These are phyloP conservation scores for Rhipidura dahli DNA, from an alignment of 2,113 vertebrate genomes.

Conservation along the genomic window DNA sequence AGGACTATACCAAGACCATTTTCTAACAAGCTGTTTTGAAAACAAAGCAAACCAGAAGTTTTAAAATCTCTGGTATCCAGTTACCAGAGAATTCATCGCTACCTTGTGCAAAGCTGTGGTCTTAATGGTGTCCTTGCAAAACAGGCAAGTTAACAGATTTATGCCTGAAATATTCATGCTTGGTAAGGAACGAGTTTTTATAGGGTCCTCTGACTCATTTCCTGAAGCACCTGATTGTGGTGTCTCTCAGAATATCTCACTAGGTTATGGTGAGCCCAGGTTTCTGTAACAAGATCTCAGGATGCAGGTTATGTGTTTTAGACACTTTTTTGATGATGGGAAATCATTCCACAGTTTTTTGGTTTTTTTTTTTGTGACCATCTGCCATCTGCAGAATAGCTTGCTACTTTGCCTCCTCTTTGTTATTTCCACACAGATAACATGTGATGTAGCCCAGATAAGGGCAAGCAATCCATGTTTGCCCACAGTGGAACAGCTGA, in stretches of 20 bases:
- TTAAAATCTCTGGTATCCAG: background rate
- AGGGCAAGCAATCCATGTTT: background rate
- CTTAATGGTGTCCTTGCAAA: background rate
- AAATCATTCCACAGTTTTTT: background rate
- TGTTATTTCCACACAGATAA: background rate
- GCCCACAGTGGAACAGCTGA: background rate
- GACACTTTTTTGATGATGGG: background rate
- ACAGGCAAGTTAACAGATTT: background rate
- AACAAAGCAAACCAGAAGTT: background rate
- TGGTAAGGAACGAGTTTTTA: background rate
- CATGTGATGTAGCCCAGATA: fast-evolving
- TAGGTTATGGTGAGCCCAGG: background rate
- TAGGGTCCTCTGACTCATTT: background rate
- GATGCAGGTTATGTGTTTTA: background rate
- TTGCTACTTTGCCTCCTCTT: fast-evolving
- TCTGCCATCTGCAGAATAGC: background rate
- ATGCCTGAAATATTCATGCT: background rate
- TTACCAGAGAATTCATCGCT: background rate
- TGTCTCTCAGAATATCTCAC: background rate
- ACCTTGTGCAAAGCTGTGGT: background rate
- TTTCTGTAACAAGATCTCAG: background rate
- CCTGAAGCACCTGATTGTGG: background rate
- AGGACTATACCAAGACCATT: background rate
- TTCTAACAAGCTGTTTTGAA: background rate
- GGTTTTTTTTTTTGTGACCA: background rate